Base-by-base conservation (phyloP, 2,888 invertebrate genomes). In the Tetropium fuscum region DNA sequence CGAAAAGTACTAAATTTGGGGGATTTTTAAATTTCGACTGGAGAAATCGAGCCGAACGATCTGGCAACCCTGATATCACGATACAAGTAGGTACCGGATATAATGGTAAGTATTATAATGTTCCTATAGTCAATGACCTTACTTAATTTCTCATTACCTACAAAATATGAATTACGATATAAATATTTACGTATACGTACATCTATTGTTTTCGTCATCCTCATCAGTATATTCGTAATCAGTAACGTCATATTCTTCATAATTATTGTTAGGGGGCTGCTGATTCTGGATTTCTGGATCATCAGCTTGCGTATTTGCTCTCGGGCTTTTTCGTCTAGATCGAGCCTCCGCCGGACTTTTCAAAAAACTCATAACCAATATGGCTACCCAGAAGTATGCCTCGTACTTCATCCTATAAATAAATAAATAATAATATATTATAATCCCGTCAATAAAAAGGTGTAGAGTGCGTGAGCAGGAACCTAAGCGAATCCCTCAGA, bases 221-320 rank as follows among this genome's bases (percentile, higher is more conserved):
- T 77, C 76, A 18, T 75, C 72, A 45, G 75, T 72, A 58, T 78
- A 76, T 11, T 77, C 77, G 49, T 79, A 77, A 16, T 78, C 76
- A 5, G 66, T 65, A n/a, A n/a, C n/a, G 22, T 63, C 72, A 16
- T 56, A 53, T 27, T 78, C 74, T 4, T 76, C 77, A 44, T 79
- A 75, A 53, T 77, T 75, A 27, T 77, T 71, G 7, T 57, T 55
- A 34, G 58, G 60, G 3, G 78, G 70, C 57, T 80, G 78, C 58
- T 79, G 78, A 53, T 76, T 76, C 64, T 78, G 78, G 16, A 71
- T 58, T 16, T 54, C 53, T 56, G 51, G 53, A 27, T 63, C 63
- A 58, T 65, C 72, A 19, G 59, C 53, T 56, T 67, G 63, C 4
- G 58, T 30, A 19, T 13, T 32, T 10, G 15, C 16, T 41, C 56